Conservation (phyloP, 2,888 invertebrate species). For the Lobophora halterata region DNA sequence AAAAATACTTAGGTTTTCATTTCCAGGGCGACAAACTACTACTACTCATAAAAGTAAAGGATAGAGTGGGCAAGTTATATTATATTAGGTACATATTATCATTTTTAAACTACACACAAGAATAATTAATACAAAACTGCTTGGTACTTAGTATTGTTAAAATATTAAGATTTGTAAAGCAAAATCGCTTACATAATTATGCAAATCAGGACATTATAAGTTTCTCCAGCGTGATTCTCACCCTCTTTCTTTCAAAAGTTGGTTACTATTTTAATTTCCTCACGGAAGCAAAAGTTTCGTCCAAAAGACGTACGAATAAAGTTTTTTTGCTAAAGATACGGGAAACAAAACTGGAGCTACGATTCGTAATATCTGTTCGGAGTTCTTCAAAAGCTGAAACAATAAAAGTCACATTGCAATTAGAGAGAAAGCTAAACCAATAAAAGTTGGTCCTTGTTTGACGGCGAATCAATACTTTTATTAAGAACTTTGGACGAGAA, state of each 20-base stretch:
- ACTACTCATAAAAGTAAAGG: too few relatives aligned
- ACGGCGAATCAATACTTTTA: conserved; percentile 14
- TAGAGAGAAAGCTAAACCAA: conserved; percentile 46
- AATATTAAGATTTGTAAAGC: too few relatives aligned
- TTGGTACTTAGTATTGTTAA: too few relatives aligned
- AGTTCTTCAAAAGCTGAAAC: conserved; percentile 45
- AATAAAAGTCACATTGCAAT: conserved; percentile 59
- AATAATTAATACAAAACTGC: too few relatives aligned
- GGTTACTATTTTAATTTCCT: conserved; percentile 5
- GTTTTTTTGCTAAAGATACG: conserved; percentile 10
- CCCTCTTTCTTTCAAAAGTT: conserved; percentile 1
- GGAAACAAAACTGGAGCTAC: conserved; percentile 32
- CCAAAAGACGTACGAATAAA: conserved; percentile 3
- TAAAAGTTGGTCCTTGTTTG: conserved; percentile 35
- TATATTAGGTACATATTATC: too few relatives aligned
- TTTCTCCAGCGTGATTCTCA: neutral
- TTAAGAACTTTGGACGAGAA: conserved; percentile 13
- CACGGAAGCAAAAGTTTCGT: conserved; percentile 5
- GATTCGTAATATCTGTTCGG: conserved; percentile 34
- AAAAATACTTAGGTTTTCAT: too few relatives aligned
- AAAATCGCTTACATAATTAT: neutral
- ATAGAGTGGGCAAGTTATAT: too few relatives aligned
- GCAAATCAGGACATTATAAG: neutral
- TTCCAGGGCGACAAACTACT: too few relatives aligned
- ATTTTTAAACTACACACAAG: too few relatives aligned